Base-by-base conservation (phyloP, 1,140 invertebrate species). In the Drosophila serrata region DNA sequence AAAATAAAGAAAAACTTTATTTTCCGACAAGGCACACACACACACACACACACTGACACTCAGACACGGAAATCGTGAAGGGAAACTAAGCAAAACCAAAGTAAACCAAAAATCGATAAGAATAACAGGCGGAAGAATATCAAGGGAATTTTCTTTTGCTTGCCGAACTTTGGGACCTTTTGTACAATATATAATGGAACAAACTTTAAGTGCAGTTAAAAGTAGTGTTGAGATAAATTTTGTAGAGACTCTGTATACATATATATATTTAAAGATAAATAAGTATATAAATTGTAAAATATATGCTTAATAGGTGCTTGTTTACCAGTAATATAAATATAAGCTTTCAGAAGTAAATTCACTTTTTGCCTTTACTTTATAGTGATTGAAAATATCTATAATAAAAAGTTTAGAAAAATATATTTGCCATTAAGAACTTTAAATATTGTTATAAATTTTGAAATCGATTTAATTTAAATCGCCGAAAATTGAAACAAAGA, bases 51-150 rank as follows among this genome's bases (percentile, higher is more conserved):
- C 12, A 24, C n/a, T 29, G 13, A 57, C 13, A 29, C 12, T 33
- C n/a, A 42, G 13, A 58, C 19, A 51, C 29, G 7, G 59, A 22
- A 35, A 37, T 31, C 12, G 35, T 46, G 48, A 19, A 57, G 72
- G 33, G 59, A 65, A 77, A 62, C 65, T 60, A 79, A 60, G 64
- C 62, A 65, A 82, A 75, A 70, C 57, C 64, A 72, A 82, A 70
- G 63, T 53, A 62, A 69, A 88, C 75, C 75, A 62, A 84, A 87
- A 87, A 87, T 87, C 82, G 82, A 87, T 87, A 87, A 77, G 72
- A 87, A 82, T 67, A 84, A 80, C 80, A 64, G 49, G 61, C 82
- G 72, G 27, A 51, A 61, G 75, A 79, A 68, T 31, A 24, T 45
- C 63, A 42, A 46, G 73, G 40, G 46, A 57, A 55, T 60, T 37